phyloP scores from a whole-genome alignment of 2,113 vertebrate genomes.

The Malaclemys terrapin region DNA sequence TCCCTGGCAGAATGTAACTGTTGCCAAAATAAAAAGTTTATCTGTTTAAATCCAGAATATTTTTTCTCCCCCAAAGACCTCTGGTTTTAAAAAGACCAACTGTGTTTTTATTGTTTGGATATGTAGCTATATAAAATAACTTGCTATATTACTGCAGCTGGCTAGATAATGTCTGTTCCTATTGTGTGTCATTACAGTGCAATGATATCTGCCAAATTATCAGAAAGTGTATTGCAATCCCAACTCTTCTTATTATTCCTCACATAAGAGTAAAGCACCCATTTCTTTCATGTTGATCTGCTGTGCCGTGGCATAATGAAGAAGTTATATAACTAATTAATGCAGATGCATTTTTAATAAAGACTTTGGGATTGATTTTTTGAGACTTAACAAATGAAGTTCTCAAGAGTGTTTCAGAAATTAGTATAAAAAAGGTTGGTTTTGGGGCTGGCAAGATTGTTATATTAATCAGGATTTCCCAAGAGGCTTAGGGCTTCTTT shows the following conservation, averaged over 20 bases:
- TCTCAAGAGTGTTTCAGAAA: neutral
- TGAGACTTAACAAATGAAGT: conserved; percentile 36
- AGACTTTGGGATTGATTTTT: conserved; percentile 45
- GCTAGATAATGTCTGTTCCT: conserved; percentile 45
- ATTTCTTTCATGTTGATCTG: conserved; percentile 31
- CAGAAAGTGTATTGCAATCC: conserved; percentile 47
- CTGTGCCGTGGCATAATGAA: conserved; percentile 30
- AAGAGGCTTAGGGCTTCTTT: neutral
- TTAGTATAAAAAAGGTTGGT: neutral
- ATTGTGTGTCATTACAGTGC: conserved; percentile 22
- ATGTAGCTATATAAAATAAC: conserved; percentile 20
- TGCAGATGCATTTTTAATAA: conserved; percentile 61
- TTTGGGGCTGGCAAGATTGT: neutral
- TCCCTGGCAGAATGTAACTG: neutral
- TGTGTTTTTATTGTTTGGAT: neutral
- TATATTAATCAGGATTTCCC: neutral
- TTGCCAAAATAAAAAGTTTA: neutral
- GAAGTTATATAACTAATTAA: conserved; percentile 66
- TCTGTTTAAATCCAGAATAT: neutral
- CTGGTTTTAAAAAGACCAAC: neutral
- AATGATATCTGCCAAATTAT: conserved; percentile 55
- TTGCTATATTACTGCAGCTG: conserved; percentile 53
- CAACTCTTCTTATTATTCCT: conserved; percentile 50
- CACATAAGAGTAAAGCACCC: neutral
- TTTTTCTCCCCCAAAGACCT: neutral